Base-by-base conservation (phyloP, 2,113 vertebrate genomes). In the Tyto alba region DNA sequence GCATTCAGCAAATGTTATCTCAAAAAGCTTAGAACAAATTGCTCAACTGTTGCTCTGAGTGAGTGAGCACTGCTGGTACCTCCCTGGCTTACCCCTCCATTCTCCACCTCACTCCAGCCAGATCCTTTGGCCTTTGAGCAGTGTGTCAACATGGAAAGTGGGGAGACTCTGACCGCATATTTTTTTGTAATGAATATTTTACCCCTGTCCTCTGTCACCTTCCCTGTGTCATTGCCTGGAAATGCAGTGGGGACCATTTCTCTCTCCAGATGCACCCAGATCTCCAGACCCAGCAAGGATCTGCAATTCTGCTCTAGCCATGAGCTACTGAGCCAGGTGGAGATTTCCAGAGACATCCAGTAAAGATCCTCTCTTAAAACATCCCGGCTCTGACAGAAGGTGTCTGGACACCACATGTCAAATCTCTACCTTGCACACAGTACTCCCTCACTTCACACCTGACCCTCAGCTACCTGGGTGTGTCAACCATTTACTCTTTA, bases 91-190 rank as follows among this genome's bases (percentile, higher is more conserved):
- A 47, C 2, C 3, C 16, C 14, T 9, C 4, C 45, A 1, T 19
- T 91, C 9, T 22, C 6, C 26, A 18, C 14, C 32, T 60, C 3
- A 0, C 32, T 55, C 52, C 6, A 79, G 29, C 3, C 43, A 60
- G 27, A 59, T 66, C 19, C 21, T 67, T 89, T 73, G 55, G 25
- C n/a, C 45, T 85, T 66, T 4, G 2, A 76, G 34, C 26, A 72
- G 29, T 2, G 2, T 23, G 40, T 36, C 67, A 85, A 40, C 17
- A 43, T 32, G 43, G 38, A 43, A 91, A 85, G 16, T 19, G 6
- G 22, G 22, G 18, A 67, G 41, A 47, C 6, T 8, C 7, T 0
- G 0, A 41, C 5, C 32, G 45, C 4, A 2, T 23, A 7, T n/a
- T 57, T 41, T 71, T 60, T 89, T 27, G 60, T 7, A 66, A 34